phyloP scores from a whole-genome alignment of 2,797 vertebrate genomes.

The Sebastes goodei region DNA sequence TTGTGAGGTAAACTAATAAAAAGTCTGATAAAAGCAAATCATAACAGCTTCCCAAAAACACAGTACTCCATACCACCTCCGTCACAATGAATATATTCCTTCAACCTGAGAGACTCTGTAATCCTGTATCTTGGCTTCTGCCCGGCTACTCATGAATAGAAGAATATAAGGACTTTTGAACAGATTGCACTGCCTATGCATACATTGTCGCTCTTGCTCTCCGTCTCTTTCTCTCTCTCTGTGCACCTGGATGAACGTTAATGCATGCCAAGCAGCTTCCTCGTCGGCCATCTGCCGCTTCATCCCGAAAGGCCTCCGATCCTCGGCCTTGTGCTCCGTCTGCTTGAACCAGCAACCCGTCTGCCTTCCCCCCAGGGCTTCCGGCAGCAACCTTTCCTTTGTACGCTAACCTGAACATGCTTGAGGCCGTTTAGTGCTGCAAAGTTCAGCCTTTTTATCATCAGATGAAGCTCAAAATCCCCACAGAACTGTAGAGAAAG shows the following conservation, averaged over 20 bases:
- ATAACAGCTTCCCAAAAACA: neutral
- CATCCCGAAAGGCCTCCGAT: constrained; percentile 34
- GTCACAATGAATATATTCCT: constrained; percentile 30
- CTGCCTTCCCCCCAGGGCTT: neutral
- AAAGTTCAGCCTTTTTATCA: neutral
- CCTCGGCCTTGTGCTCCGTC: constrained; percentile 14
- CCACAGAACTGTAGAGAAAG: neutral
- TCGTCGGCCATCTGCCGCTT: constrained; percentile 52
- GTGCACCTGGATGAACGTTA: constrained; percentile 44
- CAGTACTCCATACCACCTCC: neutral
- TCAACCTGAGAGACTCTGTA: constrained; percentile 13
- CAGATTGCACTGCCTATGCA: constrained; percentile 43
- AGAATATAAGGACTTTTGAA: constrained; percentile 70
- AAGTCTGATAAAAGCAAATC: neutral
- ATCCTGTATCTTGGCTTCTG: constrained; percentile 39
- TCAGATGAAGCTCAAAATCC: neutral
- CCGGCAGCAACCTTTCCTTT: constrained; percentile 13
- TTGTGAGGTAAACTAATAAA: neutral
- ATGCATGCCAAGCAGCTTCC: constrained; percentile 68
- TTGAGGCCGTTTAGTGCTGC: neutral
- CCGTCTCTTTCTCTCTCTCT: constrained; percentile 6
- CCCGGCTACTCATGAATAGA: constrained; percentile 66
- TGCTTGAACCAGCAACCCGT: constrained; percentile 14
- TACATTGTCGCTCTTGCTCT: constrained; percentile 18
- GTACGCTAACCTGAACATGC: neutral